A percentile compares a stretch with the other conserved stretches of the same genome.
Conservation (phyloP, 1,140 invertebrate species). For the Triops cancriformis region DNA sequence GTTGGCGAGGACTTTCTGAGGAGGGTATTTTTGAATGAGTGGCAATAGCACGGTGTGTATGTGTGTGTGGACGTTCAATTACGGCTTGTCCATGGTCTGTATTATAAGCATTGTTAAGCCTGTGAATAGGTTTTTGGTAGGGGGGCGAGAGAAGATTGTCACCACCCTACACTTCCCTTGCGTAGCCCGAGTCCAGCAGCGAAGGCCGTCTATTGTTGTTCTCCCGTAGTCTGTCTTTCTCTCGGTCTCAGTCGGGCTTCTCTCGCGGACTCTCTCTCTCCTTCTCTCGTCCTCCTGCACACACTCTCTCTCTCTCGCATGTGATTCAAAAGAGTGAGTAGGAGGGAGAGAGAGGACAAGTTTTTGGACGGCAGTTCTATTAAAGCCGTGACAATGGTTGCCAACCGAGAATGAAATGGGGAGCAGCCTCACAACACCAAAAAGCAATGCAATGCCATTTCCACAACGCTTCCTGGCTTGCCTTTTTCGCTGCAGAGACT, state of each 20-base stretch:
- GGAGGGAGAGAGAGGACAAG: background rate
- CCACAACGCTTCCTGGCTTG: constrained; percentile 8
- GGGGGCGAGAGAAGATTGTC: background rate
- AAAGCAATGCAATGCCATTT: constrained; percentile 14
- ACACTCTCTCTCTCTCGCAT: background rate
- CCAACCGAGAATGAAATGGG: constrained; percentile 4
- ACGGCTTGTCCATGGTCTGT: constrained; percentile 9
- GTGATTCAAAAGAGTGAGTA: constrained; percentile 6
- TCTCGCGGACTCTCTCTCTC: background rate
- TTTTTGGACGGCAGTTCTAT: constrained; percentile 13
- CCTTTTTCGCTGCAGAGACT: background rate
- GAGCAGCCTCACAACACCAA: constrained; percentile 8
- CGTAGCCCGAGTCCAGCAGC: background rate
- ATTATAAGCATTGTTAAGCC: constrained; percentile 7
- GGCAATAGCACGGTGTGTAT: background rate
- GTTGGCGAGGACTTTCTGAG: background rate
- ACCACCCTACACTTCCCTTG: background rate
- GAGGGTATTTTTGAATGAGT: constrained; percentile 3
- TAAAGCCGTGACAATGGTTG: constrained; percentile 13
- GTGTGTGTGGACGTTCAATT: constrained; percentile 9
- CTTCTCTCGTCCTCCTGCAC: background rate
- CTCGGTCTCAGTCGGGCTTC: background rate
- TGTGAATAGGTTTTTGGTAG: constrained; percentile 5
- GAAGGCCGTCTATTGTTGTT: background rate
- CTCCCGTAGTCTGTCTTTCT: background rate